Conservation (phyloP, 1,140 invertebrate species). For the Holotrichia oblita region DNA sequence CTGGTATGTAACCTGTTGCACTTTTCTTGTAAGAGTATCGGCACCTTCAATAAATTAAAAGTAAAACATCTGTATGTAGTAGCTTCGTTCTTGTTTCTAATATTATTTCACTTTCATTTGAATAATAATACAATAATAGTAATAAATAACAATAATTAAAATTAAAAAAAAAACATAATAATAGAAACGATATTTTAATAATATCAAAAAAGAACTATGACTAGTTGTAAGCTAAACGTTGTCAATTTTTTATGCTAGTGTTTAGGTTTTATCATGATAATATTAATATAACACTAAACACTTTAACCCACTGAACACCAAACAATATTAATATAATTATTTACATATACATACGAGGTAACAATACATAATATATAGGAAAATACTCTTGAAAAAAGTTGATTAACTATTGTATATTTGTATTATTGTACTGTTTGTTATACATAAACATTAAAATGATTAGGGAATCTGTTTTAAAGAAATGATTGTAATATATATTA, state of each 20-base stretch:
- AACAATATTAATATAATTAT: conserved; percentile 22
- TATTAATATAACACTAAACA: no score
- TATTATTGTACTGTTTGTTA: conserved; percentile 36
- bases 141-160: background rate
- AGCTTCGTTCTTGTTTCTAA: background rate
- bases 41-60: background rate
- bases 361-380: background rate
- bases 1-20: no score
- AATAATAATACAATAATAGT: background rate
- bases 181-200: conserved; percentile 25
- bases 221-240: conserved; percentile 29
- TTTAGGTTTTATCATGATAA: conserved; percentile 24
- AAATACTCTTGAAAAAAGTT: conserved; percentile 12
- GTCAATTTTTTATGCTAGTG: conserved; percentile 32
- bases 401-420: conserved; percentile 28
- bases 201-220: background rate
- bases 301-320: no score
- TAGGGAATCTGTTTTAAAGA: conserved; percentile 23
- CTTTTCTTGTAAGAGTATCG: no score
- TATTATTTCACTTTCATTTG: background rate
- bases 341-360: background rate
- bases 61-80: background rate
- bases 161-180: background rate
- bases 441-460: conserved; percentile 1
- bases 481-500: conserved; percentile 32